Percentiles rank a stretch among this genome's conserved stretches.
phyloP scores from a whole-genome alignment of 2,888 invertebrate genomes.

The Cantharis nigra region DNA sequence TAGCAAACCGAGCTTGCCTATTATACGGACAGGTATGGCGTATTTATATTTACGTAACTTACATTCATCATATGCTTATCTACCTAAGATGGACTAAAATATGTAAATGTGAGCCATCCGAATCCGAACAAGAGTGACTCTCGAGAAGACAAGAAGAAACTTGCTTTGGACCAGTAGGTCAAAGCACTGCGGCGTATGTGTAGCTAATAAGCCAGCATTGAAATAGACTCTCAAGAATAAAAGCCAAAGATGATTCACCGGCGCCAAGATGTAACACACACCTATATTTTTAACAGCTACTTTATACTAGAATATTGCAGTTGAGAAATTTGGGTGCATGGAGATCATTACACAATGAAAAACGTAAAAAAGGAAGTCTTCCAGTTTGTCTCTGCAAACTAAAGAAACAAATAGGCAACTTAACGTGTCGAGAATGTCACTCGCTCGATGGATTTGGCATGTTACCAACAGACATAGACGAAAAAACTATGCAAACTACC shows the following conservation, averaged over 20 bases:
- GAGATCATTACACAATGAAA: neutral
- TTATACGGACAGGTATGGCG: neutral
- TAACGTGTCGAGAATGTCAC: neutral
- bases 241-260: constrained; percentile 22
- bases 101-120: constrained; percentile 6
- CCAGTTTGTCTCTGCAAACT: neutral
- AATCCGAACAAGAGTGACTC: neutral
- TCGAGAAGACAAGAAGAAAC: constrained; percentile 12
- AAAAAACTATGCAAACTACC: neutral
- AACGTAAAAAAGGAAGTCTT: neutral
- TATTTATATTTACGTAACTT: neutral
- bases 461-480: neutral
- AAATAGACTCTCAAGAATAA: constrained; percentile 20
- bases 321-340: neutral
- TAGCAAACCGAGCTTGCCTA: neutral
- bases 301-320: neutral
- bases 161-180: constrained; percentile 17
- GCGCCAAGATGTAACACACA: constrained; percentile 15
- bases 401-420: neutral
- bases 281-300: neutral
- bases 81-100: neutral
- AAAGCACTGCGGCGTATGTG: constrained; percentile 14
- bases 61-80: neutral
- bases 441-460: neutral
- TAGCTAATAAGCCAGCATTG: constrained; percentile 7